These are phyloP conservation scores for Origma solitaria DNA, from an alignment of 2,113 vertebrate genomes.

Conservation along the genomic window DNA sequence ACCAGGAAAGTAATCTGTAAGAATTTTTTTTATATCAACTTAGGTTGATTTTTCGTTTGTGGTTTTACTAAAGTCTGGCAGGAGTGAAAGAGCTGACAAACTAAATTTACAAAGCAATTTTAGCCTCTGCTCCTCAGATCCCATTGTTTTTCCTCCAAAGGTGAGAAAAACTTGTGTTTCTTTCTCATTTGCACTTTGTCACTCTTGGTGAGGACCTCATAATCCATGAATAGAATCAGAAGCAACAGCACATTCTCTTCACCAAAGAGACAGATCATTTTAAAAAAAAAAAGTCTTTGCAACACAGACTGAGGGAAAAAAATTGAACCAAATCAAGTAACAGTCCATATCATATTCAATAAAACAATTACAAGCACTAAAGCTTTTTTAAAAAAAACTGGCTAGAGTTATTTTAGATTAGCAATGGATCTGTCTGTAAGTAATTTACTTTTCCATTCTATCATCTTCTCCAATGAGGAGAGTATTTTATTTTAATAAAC, in stretches of 20 bases:
- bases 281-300: not conserved
- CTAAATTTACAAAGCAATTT: not conserved
- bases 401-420: not conserved
- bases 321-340: not conserved
- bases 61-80: not conserved
- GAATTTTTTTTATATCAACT: not conserved
- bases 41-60: not conserved
- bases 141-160: not conserved
- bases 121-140: not conserved
- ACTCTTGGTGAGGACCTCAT: not conserved
- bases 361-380: not conserved
- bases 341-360: not conserved
- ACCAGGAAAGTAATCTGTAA: not conserved
- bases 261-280: not conserved
- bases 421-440: not conserved
- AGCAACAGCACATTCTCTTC: not conserved
- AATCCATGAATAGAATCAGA: not conserved
- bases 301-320: not conserved
- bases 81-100: not conserved
- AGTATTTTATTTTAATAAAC: not conserved
- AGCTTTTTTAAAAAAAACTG: not conserved
- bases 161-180: not conserved
- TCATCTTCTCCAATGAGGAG: not conserved
- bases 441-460: not conserved
- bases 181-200: not conserved